Percentiles rank a stretch among this genome's conserved stretches.
Evolutionary conservation across 2,888 invertebrate genomes (phyloP).

Genomic region (Chrysolina americana): DNA sequence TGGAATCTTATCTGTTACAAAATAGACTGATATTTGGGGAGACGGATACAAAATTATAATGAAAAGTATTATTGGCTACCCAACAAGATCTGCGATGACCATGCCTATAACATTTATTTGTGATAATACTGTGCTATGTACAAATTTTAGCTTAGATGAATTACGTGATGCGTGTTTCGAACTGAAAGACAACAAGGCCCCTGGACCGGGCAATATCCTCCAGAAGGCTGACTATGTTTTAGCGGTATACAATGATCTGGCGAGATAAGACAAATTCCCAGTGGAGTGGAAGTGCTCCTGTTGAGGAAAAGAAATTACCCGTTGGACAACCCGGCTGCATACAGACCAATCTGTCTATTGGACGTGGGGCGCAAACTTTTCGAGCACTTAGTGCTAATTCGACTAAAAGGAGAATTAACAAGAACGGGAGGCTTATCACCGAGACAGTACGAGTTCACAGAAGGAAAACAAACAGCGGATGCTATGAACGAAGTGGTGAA

Average conservation of each 20-base stretch:
- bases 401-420: not conserved
- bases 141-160: conserved; percentile 30
- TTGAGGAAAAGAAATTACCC: not conserved
- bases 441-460: not conserved
- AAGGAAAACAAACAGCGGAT: not conserved
- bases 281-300: not conserved
- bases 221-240: conserved; percentile 23
- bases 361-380: not conserved
- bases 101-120: conserved; percentile 6
- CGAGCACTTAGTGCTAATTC: not conserved
- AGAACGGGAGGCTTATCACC: not conserved
- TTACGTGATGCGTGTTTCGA: not conserved
- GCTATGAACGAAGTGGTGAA: not conserved
- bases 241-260: conserved; percentile 4
- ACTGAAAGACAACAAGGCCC: conserved; percentile 28
- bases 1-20: not conserved
- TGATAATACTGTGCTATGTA: conserved; percentile 20
- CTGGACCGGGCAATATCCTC: conserved; percentile 23
- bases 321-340: not conserved
- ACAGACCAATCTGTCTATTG: not conserved
- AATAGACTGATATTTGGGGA: not conserved
- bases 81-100: not conserved
- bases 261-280: not conserved
- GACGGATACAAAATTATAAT: not conserved
- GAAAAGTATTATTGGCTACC: not conserved